Evolutionary conservation across 2,797 vertebrate genomes (phyloP).

Genomic region (Tenualosa ilisha): DNA sequence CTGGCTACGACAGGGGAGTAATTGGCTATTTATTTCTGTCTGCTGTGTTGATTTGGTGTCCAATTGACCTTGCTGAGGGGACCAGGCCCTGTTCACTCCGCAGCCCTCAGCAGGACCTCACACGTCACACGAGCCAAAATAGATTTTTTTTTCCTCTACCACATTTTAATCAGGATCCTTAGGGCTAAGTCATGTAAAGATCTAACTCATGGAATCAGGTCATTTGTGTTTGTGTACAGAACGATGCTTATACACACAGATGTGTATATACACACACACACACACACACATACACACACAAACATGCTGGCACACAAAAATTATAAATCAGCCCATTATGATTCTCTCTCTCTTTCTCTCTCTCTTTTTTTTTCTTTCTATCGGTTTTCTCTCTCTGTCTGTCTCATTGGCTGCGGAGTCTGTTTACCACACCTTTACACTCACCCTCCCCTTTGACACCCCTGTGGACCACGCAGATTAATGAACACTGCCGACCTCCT

Average conservation of each 20-base stretch:
- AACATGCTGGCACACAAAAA: not conserved
- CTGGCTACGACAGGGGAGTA: not conserved
- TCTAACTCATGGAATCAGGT: slow-evolving; percentile 42
- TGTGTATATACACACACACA: not conserved
- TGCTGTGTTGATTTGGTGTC: not conserved
- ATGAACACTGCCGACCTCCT: not conserved
- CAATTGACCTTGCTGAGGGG: slow-evolving; percentile 20
- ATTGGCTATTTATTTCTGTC: slow-evolving; percentile 18
- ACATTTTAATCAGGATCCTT: slow-evolving; percentile 31
- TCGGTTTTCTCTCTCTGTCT: not conserved
- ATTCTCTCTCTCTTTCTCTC: not conserved
- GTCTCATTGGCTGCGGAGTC: not conserved
- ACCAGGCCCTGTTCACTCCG: not conserved
- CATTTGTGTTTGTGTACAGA: not conserved
- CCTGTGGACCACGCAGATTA: not conserved
- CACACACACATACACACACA: not conserved
- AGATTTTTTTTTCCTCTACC: slow-evolving; percentile 28
- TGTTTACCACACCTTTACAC: not conserved
- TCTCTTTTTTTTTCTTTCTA: not conserved
- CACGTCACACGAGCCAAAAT: slow-evolving; percentile 24
- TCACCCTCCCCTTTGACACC: not conserved
- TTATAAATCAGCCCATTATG: not conserved
- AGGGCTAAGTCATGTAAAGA: slow-evolving; percentile 44
- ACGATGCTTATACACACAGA: not conserved
- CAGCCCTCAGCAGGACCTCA: not conserved